These are phyloP conservation scores for Corythaixoides concolor DNA, from an alignment of 2,113 vertebrate genomes.

Conservation along the genomic window DNA sequence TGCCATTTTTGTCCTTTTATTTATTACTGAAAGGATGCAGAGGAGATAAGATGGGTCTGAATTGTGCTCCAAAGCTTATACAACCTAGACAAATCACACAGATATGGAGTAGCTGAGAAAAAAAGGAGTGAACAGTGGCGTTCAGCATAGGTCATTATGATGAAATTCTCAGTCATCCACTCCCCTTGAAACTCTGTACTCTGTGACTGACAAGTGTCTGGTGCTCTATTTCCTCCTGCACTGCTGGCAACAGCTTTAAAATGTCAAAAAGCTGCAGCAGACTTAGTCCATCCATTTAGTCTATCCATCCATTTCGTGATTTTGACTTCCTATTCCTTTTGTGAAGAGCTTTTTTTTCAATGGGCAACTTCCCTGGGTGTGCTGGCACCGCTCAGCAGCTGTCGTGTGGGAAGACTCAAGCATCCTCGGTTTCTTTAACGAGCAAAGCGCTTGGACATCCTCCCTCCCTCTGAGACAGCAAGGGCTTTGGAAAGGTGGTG, in stretches of 20 bases:
- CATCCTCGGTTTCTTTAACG: background rate
- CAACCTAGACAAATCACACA: background rate
- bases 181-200: background rate
- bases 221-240: background rate
- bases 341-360: background rate
- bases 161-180: background rate
- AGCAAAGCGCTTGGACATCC: background rate
- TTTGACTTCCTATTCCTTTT: background rate
- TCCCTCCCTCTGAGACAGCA: background rate
- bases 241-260: background rate
- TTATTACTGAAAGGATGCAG: background rate
- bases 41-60: background rate
- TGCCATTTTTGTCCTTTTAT: background rate
- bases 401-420: fast-evolving
- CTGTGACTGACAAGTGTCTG: background rate
- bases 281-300: background rate
- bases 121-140: background rate
- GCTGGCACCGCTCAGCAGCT: background rate
- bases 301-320: background rate
- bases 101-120: background rate
- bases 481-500: background rate
- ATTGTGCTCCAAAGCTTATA: background rate
- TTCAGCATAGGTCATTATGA: background rate
- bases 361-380: background rate
- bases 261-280: background rate